Evolutionary conservation across 1,140 invertebrate genomes (phyloP).

Genomic region (Cataglyphis hispanica): DNA sequence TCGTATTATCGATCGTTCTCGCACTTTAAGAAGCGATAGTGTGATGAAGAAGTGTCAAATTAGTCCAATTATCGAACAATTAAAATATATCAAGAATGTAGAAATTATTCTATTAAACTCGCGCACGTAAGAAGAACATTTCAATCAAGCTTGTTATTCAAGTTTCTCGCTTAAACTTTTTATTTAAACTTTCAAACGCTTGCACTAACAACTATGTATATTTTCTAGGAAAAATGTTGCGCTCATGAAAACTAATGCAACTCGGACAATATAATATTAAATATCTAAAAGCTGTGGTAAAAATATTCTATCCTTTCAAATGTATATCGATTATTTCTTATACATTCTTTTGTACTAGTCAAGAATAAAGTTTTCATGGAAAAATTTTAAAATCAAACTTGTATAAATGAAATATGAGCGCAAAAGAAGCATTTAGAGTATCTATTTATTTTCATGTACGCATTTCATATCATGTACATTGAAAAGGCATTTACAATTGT

Average conservation of each 20-base stretch:
- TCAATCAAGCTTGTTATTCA: neutral
- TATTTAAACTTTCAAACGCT: neutral
- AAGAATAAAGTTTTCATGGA: neutral
- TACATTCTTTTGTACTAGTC: neutral
- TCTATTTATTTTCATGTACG: neutral
- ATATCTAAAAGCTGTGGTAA: neutral
- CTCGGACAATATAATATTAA: neutral
- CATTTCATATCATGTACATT: too few species aligned
- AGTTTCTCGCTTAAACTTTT: neutral
- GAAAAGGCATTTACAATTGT: neutral
- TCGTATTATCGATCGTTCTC: slow-evolving; percentile 42
- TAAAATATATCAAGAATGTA: neutral
- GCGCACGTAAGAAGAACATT: neutral
- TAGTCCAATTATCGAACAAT: neutral
- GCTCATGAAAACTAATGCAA: neutral
- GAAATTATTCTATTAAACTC: neutral
- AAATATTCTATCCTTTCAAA: neutral
- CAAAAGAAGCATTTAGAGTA: neutral
- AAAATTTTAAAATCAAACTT: neutral
- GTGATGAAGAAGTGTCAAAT: slow-evolving; percentile 35
- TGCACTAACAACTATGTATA: neutral
- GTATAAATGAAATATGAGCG: neutral
- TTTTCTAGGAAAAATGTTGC: neutral
- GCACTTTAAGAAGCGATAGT: neutral
- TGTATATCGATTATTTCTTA: neutral